phyloP scores from a whole-genome alignment of 2,113 vertebrate species.

The Albula glossodonta region DNA sequence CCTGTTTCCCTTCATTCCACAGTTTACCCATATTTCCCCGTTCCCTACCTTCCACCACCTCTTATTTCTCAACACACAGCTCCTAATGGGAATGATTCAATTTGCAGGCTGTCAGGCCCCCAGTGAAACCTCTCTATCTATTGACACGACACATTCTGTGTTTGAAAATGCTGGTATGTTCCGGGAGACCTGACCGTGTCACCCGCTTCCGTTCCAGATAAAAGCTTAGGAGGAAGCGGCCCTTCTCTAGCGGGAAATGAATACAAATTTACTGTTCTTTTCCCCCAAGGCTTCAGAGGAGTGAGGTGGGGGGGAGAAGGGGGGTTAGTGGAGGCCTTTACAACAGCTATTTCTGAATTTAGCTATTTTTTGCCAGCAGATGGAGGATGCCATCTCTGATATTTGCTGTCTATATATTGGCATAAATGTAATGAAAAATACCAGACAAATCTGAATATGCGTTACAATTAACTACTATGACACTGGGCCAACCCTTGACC shows the following conservation, averaged over 20 bases:
- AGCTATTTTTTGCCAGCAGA: slow-evolving; percentile 74
- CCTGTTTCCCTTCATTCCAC: too few relatives aligned
- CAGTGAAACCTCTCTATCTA: slow-evolving; percentile 36
- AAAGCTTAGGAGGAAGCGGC: slow-evolving; percentile 28
- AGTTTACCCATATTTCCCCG: too few relatives aligned
- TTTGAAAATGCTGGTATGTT: slow-evolving; percentile 29
- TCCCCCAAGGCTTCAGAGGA: not conserved
- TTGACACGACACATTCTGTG: slow-evolving; percentile 32
- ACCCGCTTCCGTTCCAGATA: slow-evolving; percentile 29
- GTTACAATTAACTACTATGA: too few relatives aligned
- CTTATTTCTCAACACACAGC: not conserved
- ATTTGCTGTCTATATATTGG: slow-evolving; percentile 24
- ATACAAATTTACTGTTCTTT: slow-evolving; percentile 34
- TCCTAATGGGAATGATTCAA: slow-evolving; percentile 38
- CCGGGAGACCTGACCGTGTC: slow-evolving; percentile 36
- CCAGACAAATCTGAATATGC: too few relatives aligned
- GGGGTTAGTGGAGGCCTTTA: slow-evolving; percentile 62
- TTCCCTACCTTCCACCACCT: not conserved
- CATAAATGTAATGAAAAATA: too few relatives aligned
- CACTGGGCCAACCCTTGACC: too few relatives aligned
- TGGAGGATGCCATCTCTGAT: slow-evolving; percentile 58
- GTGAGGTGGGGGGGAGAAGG: slow-evolving; percentile 24
- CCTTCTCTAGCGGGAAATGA: slow-evolving; percentile 33
- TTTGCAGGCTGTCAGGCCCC: slow-evolving; percentile 25
- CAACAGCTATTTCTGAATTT: slow-evolving; percentile 60